These are phyloP conservation scores for Adelges cooleyi DNA, from an alignment of 1,140 invertebrate genomes.

Conservation along the genomic window DNA sequence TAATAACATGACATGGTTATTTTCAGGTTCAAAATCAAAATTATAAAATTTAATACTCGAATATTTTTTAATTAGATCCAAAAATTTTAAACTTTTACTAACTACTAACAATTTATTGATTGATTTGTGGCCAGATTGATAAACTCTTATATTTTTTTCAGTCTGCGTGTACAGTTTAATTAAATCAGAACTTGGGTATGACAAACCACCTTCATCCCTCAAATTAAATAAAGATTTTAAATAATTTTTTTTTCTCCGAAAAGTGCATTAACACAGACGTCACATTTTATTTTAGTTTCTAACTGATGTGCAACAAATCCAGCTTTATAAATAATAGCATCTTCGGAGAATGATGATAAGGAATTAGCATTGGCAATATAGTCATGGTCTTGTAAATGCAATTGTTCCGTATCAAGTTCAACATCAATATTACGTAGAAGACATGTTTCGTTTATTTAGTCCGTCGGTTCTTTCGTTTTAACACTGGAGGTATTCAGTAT, in stretches of 20 bases:
- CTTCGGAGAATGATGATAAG: constrained; percentile 3
- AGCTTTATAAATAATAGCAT: constrained; percentile 16
- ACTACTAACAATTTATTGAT: too few relatives aligned
- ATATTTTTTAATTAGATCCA: too few relatives aligned
- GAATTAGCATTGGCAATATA: constrained; percentile 4
- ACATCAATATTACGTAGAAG: constrained; percentile 5
- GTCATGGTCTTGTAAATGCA: constrained; percentile 18
- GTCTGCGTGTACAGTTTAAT: too few relatives aligned
- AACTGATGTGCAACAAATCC: constrained; percentile 24
- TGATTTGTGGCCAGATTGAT: too few relatives aligned
- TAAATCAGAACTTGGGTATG: too few relatives aligned
- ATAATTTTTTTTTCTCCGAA: not conserved
- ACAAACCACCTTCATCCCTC: too few relatives aligned
- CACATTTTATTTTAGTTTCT: constrained; percentile 8
- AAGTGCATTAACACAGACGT: not conserved
- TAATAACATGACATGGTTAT: too few relatives aligned
- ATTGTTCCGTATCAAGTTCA: constrained; percentile 7
- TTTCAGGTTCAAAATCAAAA: too few relatives aligned
- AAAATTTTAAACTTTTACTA: too few relatives aligned
- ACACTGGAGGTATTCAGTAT: constrained; percentile 6
- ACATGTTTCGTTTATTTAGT: not conserved
- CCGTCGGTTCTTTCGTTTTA: not conserved
- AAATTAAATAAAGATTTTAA: too few relatives aligned
- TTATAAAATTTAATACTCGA: too few relatives aligned
- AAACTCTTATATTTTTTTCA: too few relatives aligned